Base-by-base conservation (phyloP, 1,140 invertebrate genomes). In the Chironomus striatipennis region DNA sequence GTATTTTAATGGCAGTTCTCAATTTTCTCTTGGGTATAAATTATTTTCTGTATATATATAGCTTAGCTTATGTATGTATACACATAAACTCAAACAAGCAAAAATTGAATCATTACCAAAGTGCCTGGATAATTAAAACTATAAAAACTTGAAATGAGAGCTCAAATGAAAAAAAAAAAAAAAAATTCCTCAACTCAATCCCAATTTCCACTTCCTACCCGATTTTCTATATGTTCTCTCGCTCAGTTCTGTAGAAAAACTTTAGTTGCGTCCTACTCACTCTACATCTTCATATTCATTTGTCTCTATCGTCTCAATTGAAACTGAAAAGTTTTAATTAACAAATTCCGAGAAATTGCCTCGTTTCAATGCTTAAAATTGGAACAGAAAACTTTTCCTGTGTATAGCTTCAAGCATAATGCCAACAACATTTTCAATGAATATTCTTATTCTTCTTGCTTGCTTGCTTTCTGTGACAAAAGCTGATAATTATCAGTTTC, bases 281-380 rank as follows among this genome's bases (percentile, higher is more conserved):
- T 15, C n/a, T 57, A 12, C 12, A 12, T 57, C 47, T 57, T 57
- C 12, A n/a, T n/a, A 57, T 57, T 57, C 47, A 57, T 34, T 34
- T 34, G 24, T 34, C 47, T 57, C n/a, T n/a, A 57, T 57, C 47
- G 47, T 57, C 47, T 57, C 47, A n/a, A 57, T 57, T 57, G 65
- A 70, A 70, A 70, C 17, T 20, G 65, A 70, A 70, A 70, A 70
- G 65, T 70, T 70, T 70, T 70, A 70, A 70, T 70, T 70, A 70
- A 70, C 65, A 70, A 70, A 70, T 70, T 70, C 65, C 65, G 65
- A 70, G 65, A 70, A 70, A 70, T 70, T 70, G 65, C 65, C 65
- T 70, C 65, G 65, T 70, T 70, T 70, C 65, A 70, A 70, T 70
- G 20, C 7, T 9, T n/a, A 70, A 21, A 70, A 70, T 20, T 70